Evolutionary conservation across 2,113 vertebrate genomes (phyloP).

Genomic region (Hyla sarda): DNA sequence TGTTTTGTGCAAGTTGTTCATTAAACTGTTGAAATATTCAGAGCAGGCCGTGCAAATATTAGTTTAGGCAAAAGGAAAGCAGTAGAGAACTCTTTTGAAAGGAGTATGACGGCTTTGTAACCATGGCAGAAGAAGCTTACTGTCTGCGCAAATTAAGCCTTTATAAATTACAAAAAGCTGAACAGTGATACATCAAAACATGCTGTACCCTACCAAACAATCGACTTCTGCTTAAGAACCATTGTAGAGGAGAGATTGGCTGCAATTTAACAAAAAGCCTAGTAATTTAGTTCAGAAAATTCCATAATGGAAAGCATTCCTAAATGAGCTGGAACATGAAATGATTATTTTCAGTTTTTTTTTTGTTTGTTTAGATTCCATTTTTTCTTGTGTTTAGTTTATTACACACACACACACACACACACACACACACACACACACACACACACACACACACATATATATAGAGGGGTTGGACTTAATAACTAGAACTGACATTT

Average conservation of each 20-base stretch:
- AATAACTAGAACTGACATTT: no score
- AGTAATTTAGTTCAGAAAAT: background rate
- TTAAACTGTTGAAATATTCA: slow-evolving; percentile 18
- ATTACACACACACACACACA: no score
- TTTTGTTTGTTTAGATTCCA: no score
- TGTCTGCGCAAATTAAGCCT: background rate
- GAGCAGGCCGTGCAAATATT: slow-evolving; percentile 27
- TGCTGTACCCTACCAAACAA: background rate
- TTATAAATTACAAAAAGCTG: background rate
- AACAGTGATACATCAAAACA: background rate
- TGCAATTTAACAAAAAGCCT: background rate
- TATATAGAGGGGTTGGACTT: no score
- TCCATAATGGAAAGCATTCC: background rate
- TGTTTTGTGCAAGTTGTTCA: slow-evolving; percentile 20
- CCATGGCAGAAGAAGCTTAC: slow-evolving; percentile 8
- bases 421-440: no score
- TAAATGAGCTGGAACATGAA: background rate
- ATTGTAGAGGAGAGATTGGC: background rate
- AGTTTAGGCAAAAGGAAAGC: slow-evolving; percentile 27
- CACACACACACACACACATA: no score
- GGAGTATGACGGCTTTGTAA: slow-evolving; percentile 6
- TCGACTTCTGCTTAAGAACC: background rate
- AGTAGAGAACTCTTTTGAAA: background rate
- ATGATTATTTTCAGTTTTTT: background rate
- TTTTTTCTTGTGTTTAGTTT: no score